These are phyloP conservation scores for Triplophysa tibetana DNA, from an alignment of 2,113 vertebrate species.

Conservation along the genomic window DNA sequence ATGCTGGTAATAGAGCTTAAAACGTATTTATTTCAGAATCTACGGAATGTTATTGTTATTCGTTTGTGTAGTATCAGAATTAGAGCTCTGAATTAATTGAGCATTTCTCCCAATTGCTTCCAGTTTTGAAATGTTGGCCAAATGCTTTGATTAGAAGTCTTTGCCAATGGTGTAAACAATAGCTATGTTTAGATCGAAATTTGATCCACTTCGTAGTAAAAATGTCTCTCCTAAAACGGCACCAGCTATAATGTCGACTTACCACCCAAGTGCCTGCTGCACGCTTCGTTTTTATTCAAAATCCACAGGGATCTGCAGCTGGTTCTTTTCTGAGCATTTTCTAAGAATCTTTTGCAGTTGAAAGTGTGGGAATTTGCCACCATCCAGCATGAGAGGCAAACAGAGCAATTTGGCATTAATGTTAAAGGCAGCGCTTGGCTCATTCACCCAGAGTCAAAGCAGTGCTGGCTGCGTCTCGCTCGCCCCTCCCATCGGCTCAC, in stretches of 20 bases:
- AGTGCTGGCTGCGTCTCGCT: slow-evolving; percentile 55
- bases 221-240: slow-evolving; percentile 40
- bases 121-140: slow-evolving; percentile 34
- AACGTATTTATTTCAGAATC: not conserved
- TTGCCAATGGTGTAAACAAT: slow-evolving; percentile 48
- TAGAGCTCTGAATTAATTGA: not conserved
- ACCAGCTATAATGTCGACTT: slow-evolving; percentile 42
- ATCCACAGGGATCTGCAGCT: slow-evolving; percentile 50
- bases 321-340: slow-evolving; percentile 49
- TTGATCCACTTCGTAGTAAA: slow-evolving; percentile 49
- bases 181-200: slow-evolving; percentile 50
- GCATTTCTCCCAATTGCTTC: not conserved
- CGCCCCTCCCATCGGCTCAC: slow-evolving; percentile 21
- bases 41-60: not conserved
- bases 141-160: slow-evolving; percentile 55
- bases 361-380: slow-evolving; percentile 57
- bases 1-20: too few species aligned
- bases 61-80: not conserved
- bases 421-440: slow-evolving; percentile 42
- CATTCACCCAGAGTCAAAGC: slow-evolving; percentile 46
- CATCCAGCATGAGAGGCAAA: slow-evolving; percentile 55
- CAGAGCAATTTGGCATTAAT: slow-evolving; percentile 41
- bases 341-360: slow-evolving; percentile 55
- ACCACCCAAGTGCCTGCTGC: slow-evolving; percentile 63
- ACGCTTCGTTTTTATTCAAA: slow-evolving; percentile 50